Percentiles rank a stretch among this genome's conserved stretches.
Evolutionary conservation across 2,113 vertebrate genomes (phyloP).

Genomic region (Vicugna pacos): DNA sequence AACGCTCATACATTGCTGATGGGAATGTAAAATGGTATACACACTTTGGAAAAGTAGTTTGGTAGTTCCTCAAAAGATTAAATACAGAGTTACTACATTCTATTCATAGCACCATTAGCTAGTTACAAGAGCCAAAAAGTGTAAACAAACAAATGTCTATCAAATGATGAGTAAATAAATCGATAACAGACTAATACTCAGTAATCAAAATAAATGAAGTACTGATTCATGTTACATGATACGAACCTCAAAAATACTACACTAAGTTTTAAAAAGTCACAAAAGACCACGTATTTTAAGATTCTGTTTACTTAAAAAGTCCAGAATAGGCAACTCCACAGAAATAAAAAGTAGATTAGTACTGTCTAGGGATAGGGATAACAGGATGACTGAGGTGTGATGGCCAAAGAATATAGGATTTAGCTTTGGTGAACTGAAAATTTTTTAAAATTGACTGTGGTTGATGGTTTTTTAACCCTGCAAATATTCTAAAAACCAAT

Average conservation of each 20-base stretch:
- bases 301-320: neutral
- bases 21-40: neutral
- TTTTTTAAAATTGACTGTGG: neutral
- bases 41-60: neutral
- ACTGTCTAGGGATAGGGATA: neutral
- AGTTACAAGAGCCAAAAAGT: neutral
- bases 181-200: neutral
- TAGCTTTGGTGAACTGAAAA: neutral
- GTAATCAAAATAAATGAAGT: constrained; percentile 27
- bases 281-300: neutral
- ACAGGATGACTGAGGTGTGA: neutral
- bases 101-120: neutral
- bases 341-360: neutral
- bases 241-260: neutral
- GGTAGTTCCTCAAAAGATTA: constrained; percentile 14
- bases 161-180: neutral
- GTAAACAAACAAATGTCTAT: neutral
- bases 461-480: neutral
- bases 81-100: neutral
- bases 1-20: neutral
- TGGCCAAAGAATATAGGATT: neutral
- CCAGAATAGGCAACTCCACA: neutral
- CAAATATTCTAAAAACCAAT: neutral
- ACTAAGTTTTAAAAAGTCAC: neutral
- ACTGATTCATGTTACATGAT: neutral